Evolutionary conservation across 2,888 invertebrate species (phyloP), one percentile per base, ranked within the genome.

Genomic region (Beris morrisii): DNA sequence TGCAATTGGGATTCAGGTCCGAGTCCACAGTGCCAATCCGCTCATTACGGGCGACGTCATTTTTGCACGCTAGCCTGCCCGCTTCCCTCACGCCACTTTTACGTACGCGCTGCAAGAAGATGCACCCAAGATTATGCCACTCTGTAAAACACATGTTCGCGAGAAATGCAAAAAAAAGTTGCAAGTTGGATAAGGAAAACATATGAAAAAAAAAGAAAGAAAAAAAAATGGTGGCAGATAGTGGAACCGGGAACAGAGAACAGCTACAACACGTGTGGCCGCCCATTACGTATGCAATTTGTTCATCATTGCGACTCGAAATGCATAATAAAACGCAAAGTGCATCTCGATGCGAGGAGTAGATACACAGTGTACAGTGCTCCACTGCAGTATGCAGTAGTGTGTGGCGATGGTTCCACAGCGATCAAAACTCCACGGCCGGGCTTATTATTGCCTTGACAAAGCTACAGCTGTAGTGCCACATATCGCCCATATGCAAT

Each of bases 391-490:
- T 38, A 9, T 38, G 38, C 38, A 38, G 5, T 38, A 38, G 9
- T 7, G 9, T 7, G 38, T 38, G 1, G 38, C 38, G 38, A 9
- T 9, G 38, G 38, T 9, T 9, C 38, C 38, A 38, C 9, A 48
- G 48, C 48, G 38, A 56, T 32, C 65, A 50, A 56, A 43, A 55
- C 56, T 45, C 57, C 28, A 28, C 64, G 22, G 31, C 43, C 63
- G 28, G 28, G 56, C 48, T 57, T 13, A 53, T 11, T 54, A 53
- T 53, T 52, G 45, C 53, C 28, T 63, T 63, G 44, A 22, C 22
- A 22, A 44, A n/a, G 64, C 31, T 64, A 28, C 52, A 7, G 11
- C 52, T 44, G 32, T 15, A 44, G 12, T 32, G 44, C 31, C 30
- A 11, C 32, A 12, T 11, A 43, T n/a, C 53, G 15, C 12, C 12